phyloP scores from a whole-genome alignment of 2,797 vertebrate genomes.

The Rhinichthys osculus region DNA sequence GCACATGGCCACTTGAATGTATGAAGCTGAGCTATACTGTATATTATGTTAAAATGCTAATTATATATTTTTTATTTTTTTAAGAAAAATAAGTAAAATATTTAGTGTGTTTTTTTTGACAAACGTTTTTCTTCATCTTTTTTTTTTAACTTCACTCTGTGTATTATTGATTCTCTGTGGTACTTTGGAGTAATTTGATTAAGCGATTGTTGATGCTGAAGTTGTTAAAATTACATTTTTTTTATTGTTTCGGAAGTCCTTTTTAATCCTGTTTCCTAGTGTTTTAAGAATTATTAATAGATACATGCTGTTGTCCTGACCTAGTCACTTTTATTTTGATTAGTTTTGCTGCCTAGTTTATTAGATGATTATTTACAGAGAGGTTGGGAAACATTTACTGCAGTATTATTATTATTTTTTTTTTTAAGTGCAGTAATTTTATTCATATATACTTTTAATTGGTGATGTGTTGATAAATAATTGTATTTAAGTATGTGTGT shows the following conservation, averaged over 20 bases:
- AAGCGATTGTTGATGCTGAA: not conserved
- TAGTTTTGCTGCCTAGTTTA: slow-evolving; percentile 3
- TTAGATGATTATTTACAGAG: not conserved
- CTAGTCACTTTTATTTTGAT: not conserved
- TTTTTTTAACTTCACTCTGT: not conserved
- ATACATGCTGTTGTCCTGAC: not conserved
- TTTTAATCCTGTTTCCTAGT: not conserved
- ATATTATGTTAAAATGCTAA: not conserved
- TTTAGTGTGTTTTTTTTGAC: slow-evolving; percentile 52
- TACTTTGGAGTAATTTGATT: too few species aligned
- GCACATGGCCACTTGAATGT: slow-evolving; percentile 76
- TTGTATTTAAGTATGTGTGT: slow-evolving; percentile 42
- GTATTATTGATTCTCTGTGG: not conserved
- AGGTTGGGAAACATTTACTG: not conserved
- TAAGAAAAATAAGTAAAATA: not conserved
- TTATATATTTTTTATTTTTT: not conserved
- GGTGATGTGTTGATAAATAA: slow-evolving; percentile 14
- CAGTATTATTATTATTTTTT: not conserved
- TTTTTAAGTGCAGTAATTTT: not conserved
- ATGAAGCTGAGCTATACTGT: slow-evolving; percentile 60
- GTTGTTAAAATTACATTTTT: not conserved
- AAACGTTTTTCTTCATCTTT: not conserved
- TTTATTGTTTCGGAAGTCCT: not conserved
- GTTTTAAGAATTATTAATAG: not conserved
- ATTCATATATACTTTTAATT: not conserved